Base-by-base conservation (phyloP, 2,113 vertebrate genomes). In the Pelodiscus sinensis region DNA sequence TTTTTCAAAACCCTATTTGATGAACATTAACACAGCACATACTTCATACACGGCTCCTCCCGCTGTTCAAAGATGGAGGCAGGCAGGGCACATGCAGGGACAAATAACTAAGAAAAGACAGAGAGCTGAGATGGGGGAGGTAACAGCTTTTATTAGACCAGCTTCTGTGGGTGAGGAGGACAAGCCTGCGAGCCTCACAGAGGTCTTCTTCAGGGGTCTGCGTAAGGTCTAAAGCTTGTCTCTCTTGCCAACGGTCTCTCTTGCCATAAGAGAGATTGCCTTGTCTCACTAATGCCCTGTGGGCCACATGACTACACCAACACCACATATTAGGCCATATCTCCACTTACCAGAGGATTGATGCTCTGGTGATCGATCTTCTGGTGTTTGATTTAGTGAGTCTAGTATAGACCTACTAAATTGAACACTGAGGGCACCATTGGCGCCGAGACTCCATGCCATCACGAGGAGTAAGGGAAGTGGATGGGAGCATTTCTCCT, bases 1-100 rank as follows among this genome's bases (percentile, higher is more conserved):
- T 96, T 93, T 44, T 44, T 44, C 81, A 92, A 84, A 92, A 25
- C n/a, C 9, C 1, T 60, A 58, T 95, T 95, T 92, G 58, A 62
- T 62, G 58, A 29, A 13, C 12, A 3, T 11, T 62, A 62, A 27
- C 58, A 62, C 27, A 29, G 60, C 18, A n/a, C 68, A 3, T 21
- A 21, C 71, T 10, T 38, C 3, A 10, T 73, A 38, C 3, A 3
- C 71, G 38, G 71, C n/a, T 73, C 71, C 71, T 38, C 21, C 38
- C 19, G n/a, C 35, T 10, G 22, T 22, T 73, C 9, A 12, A 44
- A 38, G 19, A 73, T 38, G 68, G n/a, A 73, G 68, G n/a, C 35
- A 22, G 35, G 54, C n/a, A 1, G n/a, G 92, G 4, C 9, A 0
- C 0, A 12, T 1, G 65, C 7, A 16, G 1, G 25, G 79, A 22